Conservation (phyloP, 2,797 vertebrate species). For the Brotogeris chrysoptera region DNA sequence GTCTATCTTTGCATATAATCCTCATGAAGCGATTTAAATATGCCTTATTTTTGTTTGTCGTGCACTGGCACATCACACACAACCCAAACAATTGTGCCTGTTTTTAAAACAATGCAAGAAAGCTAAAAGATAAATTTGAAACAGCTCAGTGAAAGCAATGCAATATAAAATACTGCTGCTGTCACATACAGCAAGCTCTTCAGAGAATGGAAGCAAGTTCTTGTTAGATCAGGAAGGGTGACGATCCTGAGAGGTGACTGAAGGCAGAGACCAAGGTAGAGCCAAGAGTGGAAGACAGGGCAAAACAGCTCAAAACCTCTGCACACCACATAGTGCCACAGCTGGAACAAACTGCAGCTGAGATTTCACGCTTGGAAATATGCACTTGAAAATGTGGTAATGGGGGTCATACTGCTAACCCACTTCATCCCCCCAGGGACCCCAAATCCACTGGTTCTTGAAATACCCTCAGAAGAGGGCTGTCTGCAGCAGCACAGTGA, state of each 20-base stretch:
- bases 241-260: fast-evolving
- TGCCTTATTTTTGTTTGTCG: not conserved
- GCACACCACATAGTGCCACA: not conserved
- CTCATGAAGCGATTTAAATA: not conserved
- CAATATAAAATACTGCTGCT: not conserved
- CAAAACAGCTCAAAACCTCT: not conserved
- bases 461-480: not conserved
- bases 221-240: not conserved
- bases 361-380: not conserved
- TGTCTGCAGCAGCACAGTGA: not conserved
- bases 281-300: not conserved
- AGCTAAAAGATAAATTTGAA: not conserved
- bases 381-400: not conserved
- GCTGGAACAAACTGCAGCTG: fast-evolving
- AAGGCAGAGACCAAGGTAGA: not conserved
- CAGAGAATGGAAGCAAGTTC: not conserved
- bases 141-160: not conserved
- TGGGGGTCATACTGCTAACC: not conserved
- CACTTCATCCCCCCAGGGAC: fast-evolving
- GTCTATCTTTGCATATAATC: not conserved
- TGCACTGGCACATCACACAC: not conserved
- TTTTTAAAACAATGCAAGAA: not conserved
- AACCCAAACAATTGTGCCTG: not conserved
- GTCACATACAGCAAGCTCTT: not conserved
- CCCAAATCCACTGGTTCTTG: not conserved